Evolutionary conservation across 2,113 vertebrate genomes (phyloP), one percentile per base, ranked within the genome.

Genomic region (Albula goreensis): DNA sequence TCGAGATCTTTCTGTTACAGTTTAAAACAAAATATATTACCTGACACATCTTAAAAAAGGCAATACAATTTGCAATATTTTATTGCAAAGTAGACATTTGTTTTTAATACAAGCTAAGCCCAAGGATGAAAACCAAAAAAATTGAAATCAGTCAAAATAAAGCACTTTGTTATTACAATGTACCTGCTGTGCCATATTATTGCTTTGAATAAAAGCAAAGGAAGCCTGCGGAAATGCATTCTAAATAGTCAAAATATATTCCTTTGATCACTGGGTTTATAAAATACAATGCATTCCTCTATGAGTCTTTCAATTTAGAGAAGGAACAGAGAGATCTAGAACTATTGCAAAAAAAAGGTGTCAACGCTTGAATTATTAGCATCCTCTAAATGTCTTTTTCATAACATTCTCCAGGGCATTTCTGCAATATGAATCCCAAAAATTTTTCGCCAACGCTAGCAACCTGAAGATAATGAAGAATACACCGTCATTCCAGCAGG

Each of bases 221-320:
- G 77, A 89, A 74, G n/a, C 63, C 22, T 84, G 25, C 4, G 11
- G 22, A 11, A 81, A 53, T 10, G 50, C 52, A 87, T 89, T 90
- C 89, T 82, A 87, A 87, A 74, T 11, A 74, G n/a, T 22, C 4
- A 89, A 51, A 83, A 50, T 85, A 86, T 89, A 52, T 63, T 93
- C 91, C 87, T 90, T 91, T 84, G 56, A 80, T 86, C 89, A 85
- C 91, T 93, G 92, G 91, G 90, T 89, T 92, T 93, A 85, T 86
- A 74, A 74, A 56, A 74, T 50, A 51, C 90, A 88, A 86, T 81
- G 87, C 87, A 87, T 88, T 84, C 86, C 81, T 81, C 81, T 85
- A 89, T 63, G 79, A 87, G 53, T 89, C 87, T 60, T 50, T 88
- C 85, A 87, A 56, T 31, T 74, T 86, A 85, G 1, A 66, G 22